These are phyloP conservation scores for Brachionus calyciflorus DNA, from an alignment of 1,140 invertebrate species.

Conservation along the genomic window DNA sequence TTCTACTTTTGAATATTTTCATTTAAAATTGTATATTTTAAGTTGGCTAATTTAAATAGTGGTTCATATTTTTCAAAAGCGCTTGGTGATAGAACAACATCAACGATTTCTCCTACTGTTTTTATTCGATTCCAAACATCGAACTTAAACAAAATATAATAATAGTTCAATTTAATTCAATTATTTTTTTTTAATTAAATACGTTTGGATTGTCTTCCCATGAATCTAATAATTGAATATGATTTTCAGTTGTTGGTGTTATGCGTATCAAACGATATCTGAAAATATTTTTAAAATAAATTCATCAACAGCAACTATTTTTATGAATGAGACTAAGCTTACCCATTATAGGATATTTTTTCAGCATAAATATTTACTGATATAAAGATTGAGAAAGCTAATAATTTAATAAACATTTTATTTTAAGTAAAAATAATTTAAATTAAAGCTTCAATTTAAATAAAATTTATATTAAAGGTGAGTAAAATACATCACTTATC, in stretches of 20 bases:
- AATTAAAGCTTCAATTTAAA: no score
- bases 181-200: neutral
- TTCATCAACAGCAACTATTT: no score
- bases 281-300: no score
- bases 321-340: no score
- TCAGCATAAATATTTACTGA: no score
- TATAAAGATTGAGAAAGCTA: no score
- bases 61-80: neutral
- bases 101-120: neutral
- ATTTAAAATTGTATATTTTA: neutral
- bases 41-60: neutral
- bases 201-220: neutral
- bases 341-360: no score
- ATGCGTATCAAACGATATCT: neutral
- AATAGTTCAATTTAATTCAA: neutral
- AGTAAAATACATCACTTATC: no score
- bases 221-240: neutral
- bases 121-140: constrained; percentile 20
- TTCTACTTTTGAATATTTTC: constrained; percentile 9
- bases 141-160: neutral
- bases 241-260: neutral
- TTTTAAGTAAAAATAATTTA: no score
- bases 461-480: no score
- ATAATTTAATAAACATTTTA: no score
- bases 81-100: neutral